Base-by-base conservation (phyloP, 2,888 invertebrate genomes). In the Clitarchus hookeri region DNA sequence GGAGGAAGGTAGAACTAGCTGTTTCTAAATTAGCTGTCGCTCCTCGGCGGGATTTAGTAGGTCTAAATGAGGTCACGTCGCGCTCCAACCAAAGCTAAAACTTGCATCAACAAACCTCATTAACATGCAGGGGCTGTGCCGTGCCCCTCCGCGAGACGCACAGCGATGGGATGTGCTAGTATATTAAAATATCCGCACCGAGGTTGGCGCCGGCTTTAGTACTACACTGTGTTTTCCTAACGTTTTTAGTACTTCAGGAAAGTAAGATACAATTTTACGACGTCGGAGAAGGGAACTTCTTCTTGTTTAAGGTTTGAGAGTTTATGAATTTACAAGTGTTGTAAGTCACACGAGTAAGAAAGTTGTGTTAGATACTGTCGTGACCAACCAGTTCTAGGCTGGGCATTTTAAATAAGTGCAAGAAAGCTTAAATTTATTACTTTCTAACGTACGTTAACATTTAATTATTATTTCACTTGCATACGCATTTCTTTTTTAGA, bases 51-150 rank as follows among this genome's bases (percentile, higher is more conserved):
- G 65, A 65, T 65, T 65, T 65, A 65, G 65, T 65, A n/a, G 65
- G 65, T 65, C 65, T 65, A 65, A 65, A 65, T 65, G 65, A 65
- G 65, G 65, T 65, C 65, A 65, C 65, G 65, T n/a, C 65, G 65
- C 65, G 65, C 65, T 8, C 65, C 65, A 65, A n/a, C 65, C 19
- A 8, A 23, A 8, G 65, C 65, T 65, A 65, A 65, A 65, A 65
- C 65, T 65, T 65, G 65, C 65, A 65, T 65, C 19, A 65, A 65
- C 65, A 23, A 65, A 65, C 65, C 65, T 65, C 65, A 65, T 65
- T 65, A 65, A 19, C n/a, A 65, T 65, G 65, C 65, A n/a, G 13
- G 23, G 12, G 65, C 19, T 65, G 65, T 8, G 4, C 8, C 65
- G 23, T 3, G 6, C 65, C 19, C 8, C 65, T n/a, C 65, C 65